Evolutionary conservation across 1,140 invertebrate species (phyloP).

Genomic region (Teleogryllus occipitalis): DNA sequence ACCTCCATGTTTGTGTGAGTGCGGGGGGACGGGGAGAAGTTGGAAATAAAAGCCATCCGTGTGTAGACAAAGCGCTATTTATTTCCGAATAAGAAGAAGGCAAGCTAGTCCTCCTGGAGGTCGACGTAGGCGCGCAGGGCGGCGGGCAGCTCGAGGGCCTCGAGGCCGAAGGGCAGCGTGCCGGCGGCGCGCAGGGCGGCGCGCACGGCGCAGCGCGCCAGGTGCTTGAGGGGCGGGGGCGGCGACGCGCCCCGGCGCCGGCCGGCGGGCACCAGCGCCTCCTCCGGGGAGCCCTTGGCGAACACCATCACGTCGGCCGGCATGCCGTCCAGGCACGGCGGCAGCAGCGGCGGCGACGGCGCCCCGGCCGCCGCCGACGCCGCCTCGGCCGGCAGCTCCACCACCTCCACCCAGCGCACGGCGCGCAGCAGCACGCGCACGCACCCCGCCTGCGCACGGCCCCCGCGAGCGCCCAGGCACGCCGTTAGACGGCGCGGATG

Average conservation of each 20-base stretch:
- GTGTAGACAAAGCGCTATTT: no score
- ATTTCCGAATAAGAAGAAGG: no score
- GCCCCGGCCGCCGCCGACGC: no score
- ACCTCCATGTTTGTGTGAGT: no score
- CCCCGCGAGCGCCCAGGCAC: no score
- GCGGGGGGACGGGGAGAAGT: no score
- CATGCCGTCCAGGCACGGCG: slow-evolving; percentile 8
- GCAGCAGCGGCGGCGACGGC: background rate
- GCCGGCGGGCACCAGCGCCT: background rate
- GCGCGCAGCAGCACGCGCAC: slow-evolving; percentile 55
- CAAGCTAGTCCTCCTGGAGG: slow-evolving; percentile 50
- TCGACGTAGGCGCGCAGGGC: slow-evolving; percentile 59
- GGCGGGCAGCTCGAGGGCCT: slow-evolving; percentile 52
- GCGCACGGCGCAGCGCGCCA: slow-evolving; percentile 54
- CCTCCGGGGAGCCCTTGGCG: background rate
- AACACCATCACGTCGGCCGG: slow-evolving; percentile 11
- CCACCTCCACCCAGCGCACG: slow-evolving; percentile 39
- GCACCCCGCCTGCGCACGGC: background rate
- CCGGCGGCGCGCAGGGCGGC: slow-evolving; percentile 54
- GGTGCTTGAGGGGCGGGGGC: slow-evolving; percentile 32
- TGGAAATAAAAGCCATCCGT: no score
- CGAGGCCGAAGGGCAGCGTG: slow-evolving; percentile 62
- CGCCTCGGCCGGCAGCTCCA: slow-evolving; percentile 16
- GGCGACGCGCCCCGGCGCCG: background rate
- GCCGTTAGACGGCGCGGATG: no score